These are phyloP conservation scores for Callipepla squamata DNA, from an alignment of 2,113 vertebrate genomes.

Conservation along the genomic window DNA sequence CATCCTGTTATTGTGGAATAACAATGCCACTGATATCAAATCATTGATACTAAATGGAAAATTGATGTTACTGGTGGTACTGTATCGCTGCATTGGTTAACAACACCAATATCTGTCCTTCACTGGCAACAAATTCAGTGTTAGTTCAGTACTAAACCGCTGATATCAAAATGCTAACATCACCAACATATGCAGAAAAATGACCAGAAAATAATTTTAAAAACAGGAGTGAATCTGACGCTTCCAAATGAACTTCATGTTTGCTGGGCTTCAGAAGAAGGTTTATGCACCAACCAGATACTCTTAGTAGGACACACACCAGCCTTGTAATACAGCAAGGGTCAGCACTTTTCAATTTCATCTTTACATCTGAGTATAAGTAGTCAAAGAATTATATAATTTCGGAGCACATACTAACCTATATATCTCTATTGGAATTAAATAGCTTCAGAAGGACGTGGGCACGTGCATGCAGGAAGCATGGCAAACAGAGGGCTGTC, in stretches of 20 bases:
- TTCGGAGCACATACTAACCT: neutral
- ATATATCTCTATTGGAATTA: neutral
- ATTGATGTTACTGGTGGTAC: neutral
- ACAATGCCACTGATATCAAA: neutral
- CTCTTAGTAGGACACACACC: neutral
- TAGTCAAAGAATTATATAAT: rapidly evolving
- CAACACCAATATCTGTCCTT: neutral
- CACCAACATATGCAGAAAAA: neutral
- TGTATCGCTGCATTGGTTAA: neutral
- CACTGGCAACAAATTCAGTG: neutral
- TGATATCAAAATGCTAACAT: neutral
- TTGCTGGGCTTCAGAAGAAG: neutral
- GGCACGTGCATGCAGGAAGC: neutral
- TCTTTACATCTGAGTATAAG: neutral
- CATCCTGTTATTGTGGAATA: neutral
- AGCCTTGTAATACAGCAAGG: neutral
- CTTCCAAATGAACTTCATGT: neutral
- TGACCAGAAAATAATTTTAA: neutral
- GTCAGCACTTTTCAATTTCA: neutral
- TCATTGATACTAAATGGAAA: neutral
- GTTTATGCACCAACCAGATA: neutral
- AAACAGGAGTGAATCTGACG: neutral
- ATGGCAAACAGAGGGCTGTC: neutral
- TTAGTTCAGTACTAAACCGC: neutral
- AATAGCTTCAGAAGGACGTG: neutral